A percentile compares a stretch with the other conserved stretches of the same genome.
Conservation (phyloP, 2,797 vertebrate genomes). For the Oreortyx pictus region DNA sequence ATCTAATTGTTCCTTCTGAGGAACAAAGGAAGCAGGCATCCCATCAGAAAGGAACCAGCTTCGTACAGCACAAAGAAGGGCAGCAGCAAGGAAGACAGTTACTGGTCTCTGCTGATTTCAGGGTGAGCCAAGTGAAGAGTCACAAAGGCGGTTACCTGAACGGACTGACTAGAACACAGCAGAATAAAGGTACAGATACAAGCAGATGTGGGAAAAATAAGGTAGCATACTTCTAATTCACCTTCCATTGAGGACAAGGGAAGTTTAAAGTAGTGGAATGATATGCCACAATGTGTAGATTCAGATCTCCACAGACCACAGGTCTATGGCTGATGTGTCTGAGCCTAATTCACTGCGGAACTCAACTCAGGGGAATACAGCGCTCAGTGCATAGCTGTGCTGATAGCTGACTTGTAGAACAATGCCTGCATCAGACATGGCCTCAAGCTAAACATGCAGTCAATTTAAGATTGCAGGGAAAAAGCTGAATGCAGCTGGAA, state of each 20-base stretch:
- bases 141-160: not conserved
- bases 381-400: not conserved
- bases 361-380: not conserved
- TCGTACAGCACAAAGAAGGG: not conserved
- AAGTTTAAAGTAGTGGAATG: not conserved
- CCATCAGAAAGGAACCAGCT: conserved; percentile 23
- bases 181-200: not conserved
- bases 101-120: not conserved
- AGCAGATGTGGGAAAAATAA: not conserved
- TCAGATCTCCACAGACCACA: not conserved
- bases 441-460: not conserved
- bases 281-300: not conserved
- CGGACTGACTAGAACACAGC: not conserved
- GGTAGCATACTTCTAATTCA: not conserved
- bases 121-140: not conserved
- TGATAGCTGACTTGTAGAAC: not conserved
- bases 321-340: not conserved
- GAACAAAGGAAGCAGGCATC: conserved; percentile 40
- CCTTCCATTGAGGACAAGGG: not conserved
- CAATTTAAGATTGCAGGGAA: not conserved
- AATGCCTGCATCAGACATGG: not conserved
- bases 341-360: not conserved
- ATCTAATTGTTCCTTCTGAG: conserved; percentile 35
- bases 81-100: not conserved
- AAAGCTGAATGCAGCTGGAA: not conserved